Evolutionary conservation across 2,888 invertebrate species (phyloP), one percentile per base, ranked within the genome.

Genomic region (Auanema sp.): DNA sequence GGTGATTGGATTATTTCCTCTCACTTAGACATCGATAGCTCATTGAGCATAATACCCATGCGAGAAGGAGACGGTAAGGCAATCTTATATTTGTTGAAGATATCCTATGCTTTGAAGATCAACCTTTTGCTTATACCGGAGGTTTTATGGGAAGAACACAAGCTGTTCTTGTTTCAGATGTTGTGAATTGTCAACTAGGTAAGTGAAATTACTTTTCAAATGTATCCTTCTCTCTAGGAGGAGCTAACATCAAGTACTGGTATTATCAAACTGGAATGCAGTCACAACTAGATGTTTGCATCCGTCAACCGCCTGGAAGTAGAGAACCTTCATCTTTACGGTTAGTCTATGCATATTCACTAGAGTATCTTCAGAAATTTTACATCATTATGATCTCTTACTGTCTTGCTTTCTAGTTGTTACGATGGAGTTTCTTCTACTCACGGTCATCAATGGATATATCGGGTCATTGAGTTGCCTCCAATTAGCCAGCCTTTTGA

Each of bases 401-500:
- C 43, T 11, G 11, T 11, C 47, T 10, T 21, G 21, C 8, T 33
- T 33, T 33, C 33, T n/a, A 75, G 72, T 57, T 81, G 81, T 59
- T 78, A 79, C 65, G 79, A 81, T 42, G 75, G 75, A 8, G 70
- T 76, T 3, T 70, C 77, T 0, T 51, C 75, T 8, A 77, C 72
- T 12, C 72, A 76, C 24, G 75, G 71, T 1, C 79, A 79, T 50
- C 78, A 82, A 57, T 81, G 81, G 81, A 71, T 80, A 8, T 75
- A 71, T 53, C 66, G 76, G 0, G 73, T 71, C 10, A 66, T 79
- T 23, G 74, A 77, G 50, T 64, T 81, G 23, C 81, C 81, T 10
- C 79, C 78, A 2, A 74, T 77, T n/a, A 73, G 75, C 3, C 78
- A 79, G 51, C 76, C 77, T 0, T 81, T 80, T 56, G 80, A 77